A percentile compares a stretch with the other conserved stretches of the same genome.
Evolutionary conservation across 1,140 invertebrate genomes (phyloP).

Genomic region (Megalopta genalis): DNA sequence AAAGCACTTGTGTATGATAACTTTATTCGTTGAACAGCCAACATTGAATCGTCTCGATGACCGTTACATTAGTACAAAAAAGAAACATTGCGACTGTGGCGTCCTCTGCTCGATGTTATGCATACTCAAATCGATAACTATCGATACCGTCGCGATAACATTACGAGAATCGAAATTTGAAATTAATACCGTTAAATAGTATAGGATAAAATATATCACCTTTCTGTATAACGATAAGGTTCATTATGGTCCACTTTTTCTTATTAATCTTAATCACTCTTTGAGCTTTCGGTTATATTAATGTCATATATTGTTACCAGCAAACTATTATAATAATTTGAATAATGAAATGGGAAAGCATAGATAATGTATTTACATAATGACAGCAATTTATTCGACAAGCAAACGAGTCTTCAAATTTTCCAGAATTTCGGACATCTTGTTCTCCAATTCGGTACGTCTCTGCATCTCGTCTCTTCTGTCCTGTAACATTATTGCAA

Average conservation of each 20-base stretch:
- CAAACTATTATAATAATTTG: not conserved
- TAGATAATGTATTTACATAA: not conserved
- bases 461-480: constrained; percentile 60
- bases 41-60: not conserved
- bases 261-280: not conserved
- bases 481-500: constrained; percentile 64
- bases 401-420: constrained; percentile 70
- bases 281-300: not conserved
- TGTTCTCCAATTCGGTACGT: constrained; percentile 66
- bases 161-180: constrained; percentile 16
- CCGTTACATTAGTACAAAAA: not conserved
- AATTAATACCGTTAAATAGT: no score
- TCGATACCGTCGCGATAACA: not conserved
- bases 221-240: not conserved
- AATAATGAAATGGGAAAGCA: not conserved
- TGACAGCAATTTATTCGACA: constrained; percentile 60
- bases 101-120: not conserved
- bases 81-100: not conserved
- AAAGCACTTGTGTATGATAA: not conserved
- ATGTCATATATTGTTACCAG: not conserved
- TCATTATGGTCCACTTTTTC: not conserved
- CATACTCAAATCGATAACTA: not conserved
- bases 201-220: not conserved
- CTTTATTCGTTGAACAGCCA: not conserved
- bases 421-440: constrained; percentile 70